Evolutionary conservation across 2,113 vertebrate species (phyloP), one percentile per base, ranked within the genome.

Genomic region (Macroglossus sobrinus): DNA sequence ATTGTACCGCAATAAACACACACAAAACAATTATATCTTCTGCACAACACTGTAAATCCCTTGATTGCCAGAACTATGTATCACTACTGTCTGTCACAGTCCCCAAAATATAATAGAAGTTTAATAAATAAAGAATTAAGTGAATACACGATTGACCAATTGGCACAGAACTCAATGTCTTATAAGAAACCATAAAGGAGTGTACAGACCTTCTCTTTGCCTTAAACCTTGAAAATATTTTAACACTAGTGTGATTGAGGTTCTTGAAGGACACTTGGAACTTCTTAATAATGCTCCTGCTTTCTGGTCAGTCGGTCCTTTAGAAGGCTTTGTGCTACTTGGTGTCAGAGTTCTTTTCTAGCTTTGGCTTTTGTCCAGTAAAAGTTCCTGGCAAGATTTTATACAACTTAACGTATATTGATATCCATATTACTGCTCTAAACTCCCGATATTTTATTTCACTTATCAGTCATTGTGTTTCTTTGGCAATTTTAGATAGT

Each of bases 401-500:
- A 50, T 50, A 94, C 66, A 80, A 19, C 13, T 12, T 55, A 33
- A 61, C 47, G 35, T 86, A 64, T 76, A 82, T 66, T 82, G 40
- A 85, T 85, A 69, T 82, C 63, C 74, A 87, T 91, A 45, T 85
- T 64, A 63, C 26, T 43, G 55, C 74, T 79, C 30, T 14, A 86
- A 74, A 59, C 11, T 72, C 30, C 74, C 87, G 75, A 63, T 84
- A 87, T 79, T 94, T 68, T 40, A 71, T 97, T 92, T 90, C 64
- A 90, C 80, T 84, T 94, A 74, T 93, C 78, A 71, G 59, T 72
- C 86, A 75, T 43, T 13, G 2, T 81, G 80, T 90, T 93, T 82
- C 63, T 86, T 89, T 43, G 90, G 79, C 89, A 91, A 93, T 79
- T 93, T 97, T 57, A 86, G 92, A 79, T 69, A 45, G 88, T 86